phyloP scores from a whole-genome alignment of 2,113 vertebrate species.

The Cavia aperea region DNA sequence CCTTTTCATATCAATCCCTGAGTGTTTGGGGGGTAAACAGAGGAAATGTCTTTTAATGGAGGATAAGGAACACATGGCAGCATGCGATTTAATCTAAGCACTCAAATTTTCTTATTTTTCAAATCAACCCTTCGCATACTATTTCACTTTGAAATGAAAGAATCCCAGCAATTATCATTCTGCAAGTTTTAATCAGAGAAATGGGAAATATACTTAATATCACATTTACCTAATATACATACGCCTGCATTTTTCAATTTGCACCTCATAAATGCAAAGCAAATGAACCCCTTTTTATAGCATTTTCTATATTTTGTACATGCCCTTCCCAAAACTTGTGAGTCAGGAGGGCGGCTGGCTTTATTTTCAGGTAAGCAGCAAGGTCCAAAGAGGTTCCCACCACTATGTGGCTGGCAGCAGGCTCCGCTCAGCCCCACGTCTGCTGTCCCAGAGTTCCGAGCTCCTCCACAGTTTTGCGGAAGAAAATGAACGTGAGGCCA shows the following conservation, averaged over 20 bases:
- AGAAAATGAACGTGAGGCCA: neutral
- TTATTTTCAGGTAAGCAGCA: neutral
- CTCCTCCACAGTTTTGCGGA: neutral
- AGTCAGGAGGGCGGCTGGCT: neutral
- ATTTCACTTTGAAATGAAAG: neutral
- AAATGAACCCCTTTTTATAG: neutral
- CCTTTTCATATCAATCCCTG: neutral
- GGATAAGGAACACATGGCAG: neutral
- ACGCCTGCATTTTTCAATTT: neutral
- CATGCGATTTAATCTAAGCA: neutral
- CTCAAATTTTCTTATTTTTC: constrained; percentile 10
- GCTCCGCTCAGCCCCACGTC: neutral
- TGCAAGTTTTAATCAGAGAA: neutral
- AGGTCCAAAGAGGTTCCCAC: neutral
- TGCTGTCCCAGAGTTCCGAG: neutral
- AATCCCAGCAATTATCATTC: neutral
- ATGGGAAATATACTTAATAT: neutral
- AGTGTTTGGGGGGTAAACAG: neutral
- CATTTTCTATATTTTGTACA: neutral
- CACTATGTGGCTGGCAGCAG: neutral
- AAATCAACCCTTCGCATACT: neutral
- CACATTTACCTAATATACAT: neutral
- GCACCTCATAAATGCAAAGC: neutral
- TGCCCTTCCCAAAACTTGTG: neutral
- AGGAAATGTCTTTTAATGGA: neutral